Evolutionary conservation across 92 coral and sea anemone genomes (phyloP).

Genomic region (Umimayanthus chanpuru): DNA sequence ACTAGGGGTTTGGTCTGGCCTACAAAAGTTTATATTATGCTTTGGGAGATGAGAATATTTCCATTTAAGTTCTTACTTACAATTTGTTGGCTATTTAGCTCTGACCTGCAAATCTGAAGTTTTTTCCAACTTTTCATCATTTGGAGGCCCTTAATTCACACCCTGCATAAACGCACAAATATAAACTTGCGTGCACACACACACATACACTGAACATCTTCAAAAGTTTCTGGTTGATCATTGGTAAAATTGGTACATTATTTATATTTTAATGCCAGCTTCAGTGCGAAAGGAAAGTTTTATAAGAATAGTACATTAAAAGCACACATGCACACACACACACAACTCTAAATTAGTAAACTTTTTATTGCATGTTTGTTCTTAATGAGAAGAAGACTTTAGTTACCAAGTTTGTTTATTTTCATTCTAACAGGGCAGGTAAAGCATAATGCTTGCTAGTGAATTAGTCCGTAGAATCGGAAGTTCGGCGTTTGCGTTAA

Average conservation of each 20-base stretch:
- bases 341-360: neutral
- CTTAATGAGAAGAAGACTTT: slow-evolving; percentile 24
- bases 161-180: too few relatives aligned
- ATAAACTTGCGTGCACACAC: too few relatives aligned
- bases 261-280: neutral
- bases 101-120: too few relatives aligned
- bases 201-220: neutral
- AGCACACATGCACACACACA: neutral
- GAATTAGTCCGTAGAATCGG: slow-evolving; percentile 41
- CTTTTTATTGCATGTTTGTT: neutral
- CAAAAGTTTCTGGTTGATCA: neutral
- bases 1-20: too few relatives aligned
- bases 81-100: too few relatives aligned
- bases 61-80: too few relatives aligned
- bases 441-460: slow-evolving; percentile 48
- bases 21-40: too few relatives aligned
- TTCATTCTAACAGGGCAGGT: slow-evolving; percentile 73
- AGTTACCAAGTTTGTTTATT: slow-evolving; percentile 40
- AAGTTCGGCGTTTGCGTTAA: slow-evolving; percentile 46
- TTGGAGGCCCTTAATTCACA: too few relatives aligned
- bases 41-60: too few relatives aligned
- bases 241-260: too few relatives aligned
- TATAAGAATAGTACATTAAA: neutral
- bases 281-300: neutral
- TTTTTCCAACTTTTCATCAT: too few relatives aligned